Evolutionary conservation across 1,140 invertebrate genomes (phyloP).

Genomic region (Papilio polytes): DNA sequence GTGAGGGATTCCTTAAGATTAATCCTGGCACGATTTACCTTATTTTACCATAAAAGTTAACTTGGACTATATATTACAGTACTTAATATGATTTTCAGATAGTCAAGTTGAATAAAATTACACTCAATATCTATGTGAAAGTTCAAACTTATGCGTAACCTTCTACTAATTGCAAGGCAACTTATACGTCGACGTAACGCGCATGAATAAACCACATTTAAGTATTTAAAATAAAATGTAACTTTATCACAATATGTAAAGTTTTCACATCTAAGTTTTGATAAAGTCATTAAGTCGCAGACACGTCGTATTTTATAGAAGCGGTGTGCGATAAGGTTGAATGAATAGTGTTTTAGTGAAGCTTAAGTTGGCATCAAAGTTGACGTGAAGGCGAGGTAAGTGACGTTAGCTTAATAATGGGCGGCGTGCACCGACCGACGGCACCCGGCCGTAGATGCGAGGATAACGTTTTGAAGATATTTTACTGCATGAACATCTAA

Average conservation of each 20-base stretch:
- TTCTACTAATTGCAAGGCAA: too few species aligned
- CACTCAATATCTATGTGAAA: too few species aligned
- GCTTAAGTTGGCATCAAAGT: conserved; percentile 17
- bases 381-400: conserved; percentile 18
- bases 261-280: conserved; percentile 10
- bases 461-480: conserved; percentile 25
- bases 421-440: neutral
- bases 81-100: too few species aligned
- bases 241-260: neutral
- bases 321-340: conserved; percentile 11
- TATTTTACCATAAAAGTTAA: neutral
- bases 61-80: too few species aligned
- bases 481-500: neutral
- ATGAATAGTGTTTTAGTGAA: conserved; percentile 21
- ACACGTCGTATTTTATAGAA: conserved; percentile 26
- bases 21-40: neutral
- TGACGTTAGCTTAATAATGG: conserved; percentile 30
- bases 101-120: too few species aligned
- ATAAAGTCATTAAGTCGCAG: conserved; percentile 8
- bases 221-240: too few species aligned
- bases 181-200: too few species aligned
- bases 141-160: too few species aligned
- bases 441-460: neutral
- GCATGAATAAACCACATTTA: too few species aligned
- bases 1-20: neutral